phyloP scores from a whole-genome alignment of 2,797 vertebrate genomes.

The Chromis chromis region DNA sequence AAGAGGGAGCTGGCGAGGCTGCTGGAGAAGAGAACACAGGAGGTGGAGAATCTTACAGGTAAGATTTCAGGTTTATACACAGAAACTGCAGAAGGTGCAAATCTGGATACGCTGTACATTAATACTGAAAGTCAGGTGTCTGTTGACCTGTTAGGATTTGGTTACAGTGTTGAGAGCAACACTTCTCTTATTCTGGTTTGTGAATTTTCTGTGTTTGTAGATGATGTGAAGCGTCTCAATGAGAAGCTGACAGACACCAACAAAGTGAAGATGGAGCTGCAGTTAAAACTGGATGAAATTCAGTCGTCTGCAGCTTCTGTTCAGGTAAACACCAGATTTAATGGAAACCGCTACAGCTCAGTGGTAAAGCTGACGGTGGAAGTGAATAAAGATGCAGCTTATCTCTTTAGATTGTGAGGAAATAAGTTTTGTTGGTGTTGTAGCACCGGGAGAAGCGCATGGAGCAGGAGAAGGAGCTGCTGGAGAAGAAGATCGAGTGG shows the following conservation, averaged over 20 bases:
- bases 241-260: constrained; percentile 92
- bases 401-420: background rate
- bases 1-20: constrained; percentile 92
- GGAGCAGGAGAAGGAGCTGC: constrained; percentile 94
- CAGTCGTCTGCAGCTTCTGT: constrained; percentile 92
- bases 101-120: background rate
- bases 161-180: background rate
- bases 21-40: constrained; percentile 92
- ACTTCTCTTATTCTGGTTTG: background rate
- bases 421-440: constrained; percentile 1
- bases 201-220: constrained; percentile 72
- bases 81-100: background rate
- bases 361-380: background rate
- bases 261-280: constrained; percentile 90
- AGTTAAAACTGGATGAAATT: constrained; percentile 92
- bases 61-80: constrained; percentile 32
- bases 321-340: constrained; percentile 81
- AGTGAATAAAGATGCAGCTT: background rate
- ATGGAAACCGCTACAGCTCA: accelerated
- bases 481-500: constrained; percentile 92
- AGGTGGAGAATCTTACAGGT: constrained; percentile 94
- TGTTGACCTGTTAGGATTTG: background rate
- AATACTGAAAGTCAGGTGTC: background rate
- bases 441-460: constrained; percentile 93
- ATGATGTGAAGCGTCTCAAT: constrained; percentile 91